Percentiles rank a stretch among this genome's conserved stretches.
Conservation (phyloP, 2,888 invertebrate species). For the Tetheella fluctuosa region DNA sequence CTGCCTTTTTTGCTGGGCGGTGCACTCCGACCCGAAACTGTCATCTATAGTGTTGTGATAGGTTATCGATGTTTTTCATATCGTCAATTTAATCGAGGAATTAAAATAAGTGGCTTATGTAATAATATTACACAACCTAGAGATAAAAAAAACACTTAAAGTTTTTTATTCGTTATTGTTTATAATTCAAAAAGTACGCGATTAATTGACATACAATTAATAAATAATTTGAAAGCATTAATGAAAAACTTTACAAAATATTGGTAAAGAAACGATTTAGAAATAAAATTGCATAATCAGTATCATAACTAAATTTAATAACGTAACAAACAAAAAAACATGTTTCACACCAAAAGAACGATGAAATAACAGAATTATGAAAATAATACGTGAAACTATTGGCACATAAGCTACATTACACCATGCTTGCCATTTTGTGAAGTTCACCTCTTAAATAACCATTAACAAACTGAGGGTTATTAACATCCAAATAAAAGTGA, state of each 20-base stretch:
- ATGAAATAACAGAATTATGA: slow-evolving; percentile 14
- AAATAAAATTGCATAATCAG: slow-evolving; percentile 1
- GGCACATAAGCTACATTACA: slow-evolving; percentile 1
- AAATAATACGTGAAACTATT: background rate
- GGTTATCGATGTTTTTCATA: slow-evolving; percentile 13
- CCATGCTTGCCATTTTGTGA: slow-evolving; percentile 5
- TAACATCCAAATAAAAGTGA: slow-evolving; percentile 41
- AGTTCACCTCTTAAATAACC: slow-evolving; percentile 28
- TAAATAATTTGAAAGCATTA: background rate
- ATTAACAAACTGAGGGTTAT: slow-evolving; percentile 49
- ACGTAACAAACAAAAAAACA: background rate
- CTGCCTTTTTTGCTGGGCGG: slow-evolving; percentile 56
- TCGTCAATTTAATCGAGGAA: slow-evolving; percentile 18
- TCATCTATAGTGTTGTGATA: slow-evolving; percentile 48
- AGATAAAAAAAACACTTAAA: no score
- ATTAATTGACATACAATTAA: no score
- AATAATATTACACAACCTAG: no score
- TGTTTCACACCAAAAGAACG: background rate
- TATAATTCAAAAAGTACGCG: no score
- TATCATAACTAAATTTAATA: slow-evolving; percentile 7
- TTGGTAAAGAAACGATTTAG: background rate
- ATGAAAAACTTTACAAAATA: background rate
- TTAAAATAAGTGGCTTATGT: no score
- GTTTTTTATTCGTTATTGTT: slow-evolving; percentile 9
- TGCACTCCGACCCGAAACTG: slow-evolving; percentile 60